Evolutionary conservation across 2,113 vertebrate species (phyloP), one percentile per base, ranked within the genome.

Genomic region (Plotosus lineatus): DNA sequence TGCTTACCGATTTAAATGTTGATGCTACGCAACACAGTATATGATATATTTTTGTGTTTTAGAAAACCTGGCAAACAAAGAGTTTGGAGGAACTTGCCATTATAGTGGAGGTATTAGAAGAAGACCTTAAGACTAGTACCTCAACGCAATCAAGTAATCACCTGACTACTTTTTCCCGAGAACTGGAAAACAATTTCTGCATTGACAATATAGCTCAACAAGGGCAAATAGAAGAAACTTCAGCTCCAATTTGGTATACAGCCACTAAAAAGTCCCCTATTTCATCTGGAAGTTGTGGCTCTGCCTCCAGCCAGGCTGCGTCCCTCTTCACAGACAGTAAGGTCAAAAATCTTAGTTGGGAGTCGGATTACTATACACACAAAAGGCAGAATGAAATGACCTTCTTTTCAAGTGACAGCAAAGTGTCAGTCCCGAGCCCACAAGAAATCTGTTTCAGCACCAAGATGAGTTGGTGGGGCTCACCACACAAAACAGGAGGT

Each of bases 61-160:
- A 96, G 95, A 88, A 63, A 81, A 93, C 92, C 83, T 79, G 69
- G 55, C 74, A 87, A 0, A 40, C 80, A 0, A 93, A 89, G 81
- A 92, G 92, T 85, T 82, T 95, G 73, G 95, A 96, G 87, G 95
- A 96, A 83, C 88, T 96, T 15, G 92, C 94, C 26, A 94, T 95
- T 55, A 92, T 97, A 23, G 88, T 96, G 2, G 95, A 97, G 86
- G 94, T 97, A 4, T 88, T 97, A 83, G 94, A 96, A 83, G 94
- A 96, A 79, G 95, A 97, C 33, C 89, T 97, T 26, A 92, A 89
- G 75, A 75, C 84, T 5, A 87, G 90, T 69, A 89, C 56, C 14
- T 68, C 42, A 1, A 61, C 9, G 15, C 42, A 40, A 1, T 28
- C 21, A 81, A 6, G 56, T 0, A 1, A 84, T 44, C 12, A 6